Evolutionary conservation across 2,888 invertebrate genomes (phyloP).

Genomic region (Protonemura montana): DNA sequence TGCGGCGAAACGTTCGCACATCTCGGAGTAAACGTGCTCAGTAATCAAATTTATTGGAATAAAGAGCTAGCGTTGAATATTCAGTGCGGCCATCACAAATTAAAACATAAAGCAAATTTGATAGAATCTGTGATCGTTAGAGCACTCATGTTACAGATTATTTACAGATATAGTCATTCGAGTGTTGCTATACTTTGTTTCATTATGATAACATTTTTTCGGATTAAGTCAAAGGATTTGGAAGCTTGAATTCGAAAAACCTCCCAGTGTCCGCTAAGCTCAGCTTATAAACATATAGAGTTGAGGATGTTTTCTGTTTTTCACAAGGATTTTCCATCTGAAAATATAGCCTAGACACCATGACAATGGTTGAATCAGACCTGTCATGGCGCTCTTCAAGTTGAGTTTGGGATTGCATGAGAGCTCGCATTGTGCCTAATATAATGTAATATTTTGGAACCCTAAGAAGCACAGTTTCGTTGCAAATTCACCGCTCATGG

Average conservation of each 20-base stretch:
- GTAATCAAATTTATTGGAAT: neutral
- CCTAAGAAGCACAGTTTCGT: neutral
- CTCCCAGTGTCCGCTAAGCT: neutral
- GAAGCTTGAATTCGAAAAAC: neutral
- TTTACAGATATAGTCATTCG: neutral
- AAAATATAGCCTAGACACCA: neutral
- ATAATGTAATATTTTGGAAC: neutral
- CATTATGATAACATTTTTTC: neutral
- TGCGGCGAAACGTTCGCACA: neutral
- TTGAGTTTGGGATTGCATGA: neutral
- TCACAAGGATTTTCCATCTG: neutral
- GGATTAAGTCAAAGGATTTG: neutral
- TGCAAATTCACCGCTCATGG: too few relatives aligned
- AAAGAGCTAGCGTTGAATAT: neutral
- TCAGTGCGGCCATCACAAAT: neutral
- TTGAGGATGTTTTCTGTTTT: neutral
- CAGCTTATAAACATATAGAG: neutral
- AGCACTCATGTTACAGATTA: neutral
- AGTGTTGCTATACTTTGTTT: neutral
- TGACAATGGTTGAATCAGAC: neutral
- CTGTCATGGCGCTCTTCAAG: neutral
- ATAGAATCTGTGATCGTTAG: neutral
- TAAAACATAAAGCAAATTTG: neutral
- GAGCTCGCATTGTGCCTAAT: neutral
- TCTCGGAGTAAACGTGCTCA: neutral